Evolutionary conservation across 1,140 invertebrate species (phyloP), one percentile per base, ranked within the genome.

Genomic region (Episyrphus balteatus): DNA sequence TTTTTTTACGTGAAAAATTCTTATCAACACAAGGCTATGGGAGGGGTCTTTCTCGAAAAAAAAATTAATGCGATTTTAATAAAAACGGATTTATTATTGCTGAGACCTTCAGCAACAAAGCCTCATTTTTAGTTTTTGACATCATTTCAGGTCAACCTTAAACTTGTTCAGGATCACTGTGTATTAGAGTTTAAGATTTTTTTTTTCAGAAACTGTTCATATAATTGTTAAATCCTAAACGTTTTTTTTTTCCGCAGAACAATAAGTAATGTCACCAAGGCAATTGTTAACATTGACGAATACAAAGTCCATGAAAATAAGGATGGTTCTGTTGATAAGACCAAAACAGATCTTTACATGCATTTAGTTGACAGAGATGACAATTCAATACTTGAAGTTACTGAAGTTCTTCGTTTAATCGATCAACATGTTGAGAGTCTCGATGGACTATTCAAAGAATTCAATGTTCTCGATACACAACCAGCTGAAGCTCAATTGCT

Each of bases 221-320:
- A n/a, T n/a, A n/a, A n/a, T n/a, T n/a, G n/a, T n/a, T n/a, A n/a
- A n/a, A n/a, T n/a, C n/a, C n/a, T n/a, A n/a, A n/a, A n/a, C n/a
- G n/a, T n/a, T n/a, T n/a, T n/a, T n/a, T 26, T 26, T 26, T 26
- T 26, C 8, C 21, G 3, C 53, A 88, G 86, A 53, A 77, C 80
- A 38, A 68, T 92, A 18, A 80, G 83, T 2, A 88, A 86, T 58
- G 88, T 94, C 1, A 93, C 92, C 0, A 84, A 84, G 17, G 83
- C 88, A 0, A 88, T 93, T 50, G 92, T 96, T 3, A 96, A 96
- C 59, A 82, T 95, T 2, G 92, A 97, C 61, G 87, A 91, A 57
- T 88, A 91, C 53, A 84, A 88, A 62, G 86, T 91, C 31, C 92
- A 97, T 63, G 88, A 91, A 60, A 92, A 93, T 61, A 79, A 84